These are phyloP conservation scores for Xenopus laevis DNA, from an alignment of 2,113 vertebrate species.

Conservation along the genomic window DNA sequence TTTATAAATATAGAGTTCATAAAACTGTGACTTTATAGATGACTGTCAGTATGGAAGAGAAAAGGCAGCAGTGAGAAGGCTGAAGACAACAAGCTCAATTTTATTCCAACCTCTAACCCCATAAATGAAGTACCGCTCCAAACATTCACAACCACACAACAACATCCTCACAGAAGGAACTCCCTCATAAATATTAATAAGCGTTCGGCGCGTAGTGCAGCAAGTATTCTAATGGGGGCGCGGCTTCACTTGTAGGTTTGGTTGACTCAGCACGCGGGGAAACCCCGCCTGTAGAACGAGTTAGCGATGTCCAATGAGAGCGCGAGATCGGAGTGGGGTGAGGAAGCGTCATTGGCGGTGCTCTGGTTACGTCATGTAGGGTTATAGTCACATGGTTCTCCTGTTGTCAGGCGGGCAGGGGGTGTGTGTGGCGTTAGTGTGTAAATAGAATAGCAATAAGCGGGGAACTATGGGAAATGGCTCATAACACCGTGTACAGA, in stretches of 20 bases:
- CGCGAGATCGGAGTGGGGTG: slow-evolving; percentile 79
- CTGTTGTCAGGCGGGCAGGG: background rate
- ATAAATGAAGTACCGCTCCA: too few relatives aligned
- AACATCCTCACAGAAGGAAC: background rate
- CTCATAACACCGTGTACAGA: too few relatives aligned
- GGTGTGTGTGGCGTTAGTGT: background rate
- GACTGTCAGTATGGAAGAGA: too few relatives aligned
- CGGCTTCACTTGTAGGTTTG: slow-evolving; percentile 51
- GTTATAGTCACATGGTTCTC: slow-evolving; percentile 46
- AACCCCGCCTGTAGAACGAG: slow-evolving; percentile 81
- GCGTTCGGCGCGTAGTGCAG: background rate
- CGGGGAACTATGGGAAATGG: too few relatives aligned
- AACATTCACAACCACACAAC: too few relatives aligned
- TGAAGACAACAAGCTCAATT: too few relatives aligned
- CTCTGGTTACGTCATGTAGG: slow-evolving; percentile 68
- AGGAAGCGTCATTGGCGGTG: slow-evolving; percentile 74
- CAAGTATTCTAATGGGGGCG: slow-evolving; percentile 10
- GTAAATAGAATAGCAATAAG: background rate
- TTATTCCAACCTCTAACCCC: background rate
- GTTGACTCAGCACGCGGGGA: slow-evolving; percentile 50
- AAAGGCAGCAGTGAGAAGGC: too few relatives aligned
- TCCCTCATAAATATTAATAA: slow-evolving; percentile 24
- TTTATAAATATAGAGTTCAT: too few relatives aligned
- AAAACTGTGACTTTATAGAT: too few relatives aligned
- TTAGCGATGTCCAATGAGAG: slow-evolving; percentile 71